Evolutionary conservation across 2,113 vertebrate species (phyloP).

Genomic region (Cervus canadensis): DNA sequence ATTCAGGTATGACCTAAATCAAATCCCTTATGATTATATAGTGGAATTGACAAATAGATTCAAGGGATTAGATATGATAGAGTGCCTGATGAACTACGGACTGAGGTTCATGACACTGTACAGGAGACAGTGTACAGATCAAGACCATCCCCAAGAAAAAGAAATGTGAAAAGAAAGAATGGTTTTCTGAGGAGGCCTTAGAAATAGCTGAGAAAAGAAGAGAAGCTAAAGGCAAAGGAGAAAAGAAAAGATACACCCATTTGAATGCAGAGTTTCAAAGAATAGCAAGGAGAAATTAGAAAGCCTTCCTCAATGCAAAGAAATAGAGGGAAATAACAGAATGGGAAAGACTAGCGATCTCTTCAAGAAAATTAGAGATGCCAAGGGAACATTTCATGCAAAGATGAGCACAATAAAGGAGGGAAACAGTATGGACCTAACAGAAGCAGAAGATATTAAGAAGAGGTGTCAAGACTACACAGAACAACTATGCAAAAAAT

Average conservation of each 20-base stretch:
- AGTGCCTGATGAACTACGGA: not conserved
- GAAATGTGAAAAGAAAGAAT: not conserved
- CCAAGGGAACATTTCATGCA: not conserved
- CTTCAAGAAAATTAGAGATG: not conserved
- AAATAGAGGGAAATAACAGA: not conserved
- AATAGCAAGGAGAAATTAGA: not conserved
- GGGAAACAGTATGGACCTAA: not conserved
- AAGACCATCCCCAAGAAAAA: not conserved
- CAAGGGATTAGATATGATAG: not conserved
- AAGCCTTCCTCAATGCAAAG: not conserved
- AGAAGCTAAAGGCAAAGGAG: not conserved
- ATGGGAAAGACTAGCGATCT: not conserved
- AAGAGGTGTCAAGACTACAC: not conserved
- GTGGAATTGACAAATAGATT: not conserved
- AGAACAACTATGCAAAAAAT: not conserved
- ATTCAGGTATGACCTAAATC: not conserved
- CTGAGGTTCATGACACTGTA: not conserved
- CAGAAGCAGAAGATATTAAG: not conserved
- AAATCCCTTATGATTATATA: not conserved
- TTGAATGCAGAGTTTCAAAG: not conserved
- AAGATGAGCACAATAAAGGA: not conserved
- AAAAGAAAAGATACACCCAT: not conserved
- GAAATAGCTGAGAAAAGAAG: not conserved
- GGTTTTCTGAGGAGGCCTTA: not conserved
- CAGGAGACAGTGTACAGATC: not conserved